Conservation (phyloP, 2,888 invertebrate genomes). For the Drosophila borborema region DNA sequence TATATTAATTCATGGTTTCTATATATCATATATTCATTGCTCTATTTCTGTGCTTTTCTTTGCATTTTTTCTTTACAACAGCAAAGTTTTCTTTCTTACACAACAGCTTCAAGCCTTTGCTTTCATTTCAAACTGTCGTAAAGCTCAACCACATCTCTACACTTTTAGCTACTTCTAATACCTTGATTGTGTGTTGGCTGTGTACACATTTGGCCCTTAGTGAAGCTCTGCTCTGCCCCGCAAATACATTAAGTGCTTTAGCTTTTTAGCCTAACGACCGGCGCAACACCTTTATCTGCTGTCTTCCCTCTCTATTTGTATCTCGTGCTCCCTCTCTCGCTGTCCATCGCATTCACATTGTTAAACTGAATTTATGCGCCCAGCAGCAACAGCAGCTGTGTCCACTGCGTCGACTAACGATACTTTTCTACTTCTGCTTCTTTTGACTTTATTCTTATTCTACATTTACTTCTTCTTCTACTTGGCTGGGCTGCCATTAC, state of each 20-base stretch:
- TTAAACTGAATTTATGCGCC: constrained; percentile 77
- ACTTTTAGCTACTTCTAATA: constrained; percentile 44
- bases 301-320: background rate
- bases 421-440: constrained; percentile 43
- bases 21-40: too few relatives aligned
- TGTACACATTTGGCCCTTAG: constrained; percentile 5
- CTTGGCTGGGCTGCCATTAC: constrained; percentile 63
- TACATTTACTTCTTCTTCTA: constrained; percentile 23
- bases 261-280: constrained; percentile 78
- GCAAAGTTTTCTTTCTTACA: background rate
- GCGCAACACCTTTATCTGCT: constrained; percentile 51
- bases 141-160: background rate
- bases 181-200: constrained; percentile 22
- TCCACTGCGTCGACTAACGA: constrained; percentile 49
- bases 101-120: constrained; percentile 3
- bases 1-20: too few relatives aligned
- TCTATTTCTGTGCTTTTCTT: background rate
- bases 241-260: constrained; percentile 61
- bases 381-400: constrained; percentile 67
- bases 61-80: background rate
- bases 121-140: background rate
- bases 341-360: constrained; percentile 65
- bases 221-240: background rate
- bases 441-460: constrained; percentile 14
- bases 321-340: background rate